Evolutionary conservation across 2,797 vertebrate genomes (phyloP).

Genomic region (Podargus strigoides): DNA sequence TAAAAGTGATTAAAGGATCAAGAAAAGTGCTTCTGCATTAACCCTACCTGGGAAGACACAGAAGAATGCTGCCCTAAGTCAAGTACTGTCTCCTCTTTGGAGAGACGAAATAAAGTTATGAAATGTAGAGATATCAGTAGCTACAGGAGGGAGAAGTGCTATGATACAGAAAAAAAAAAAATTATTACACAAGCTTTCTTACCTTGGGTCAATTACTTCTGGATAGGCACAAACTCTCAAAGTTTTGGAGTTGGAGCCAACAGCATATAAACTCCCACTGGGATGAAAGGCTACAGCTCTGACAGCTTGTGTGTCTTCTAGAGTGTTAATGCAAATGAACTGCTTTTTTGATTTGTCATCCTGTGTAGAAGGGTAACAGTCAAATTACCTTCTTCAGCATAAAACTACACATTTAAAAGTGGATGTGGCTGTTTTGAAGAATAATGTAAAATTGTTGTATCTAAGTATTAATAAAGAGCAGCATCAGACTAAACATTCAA

Average conservation of each 20-base stretch:
- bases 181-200: background rate
- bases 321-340: constrained; percentile 85
- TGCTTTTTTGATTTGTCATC: constrained; percentile 84
- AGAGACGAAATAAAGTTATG: background rate
- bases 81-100: background rate
- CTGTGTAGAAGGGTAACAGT: constrained; percentile 53
- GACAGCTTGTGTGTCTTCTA: constrained; percentile 96
- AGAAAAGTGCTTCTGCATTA: background rate
- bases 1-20: background rate
- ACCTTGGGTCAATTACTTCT: constrained; percentile 84
- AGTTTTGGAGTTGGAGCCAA: constrained; percentile 98
- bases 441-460: background rate
- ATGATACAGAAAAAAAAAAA: background rate
- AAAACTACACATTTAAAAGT: background rate
- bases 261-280: constrained; percentile 88
- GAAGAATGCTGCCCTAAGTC: background rate
- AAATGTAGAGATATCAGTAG: background rate
- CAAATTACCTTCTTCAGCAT: background rate
- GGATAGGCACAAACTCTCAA: constrained; percentile 93
- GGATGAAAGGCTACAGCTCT: constrained; percentile 97
- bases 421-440: background rate
- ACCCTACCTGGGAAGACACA: background rate
- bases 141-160: background rate
- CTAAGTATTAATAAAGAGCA: background rate
- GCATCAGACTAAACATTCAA: background rate